Evolutionary conservation across 2,888 invertebrate genomes (phyloP).

Genomic region (Lepidocyrtoides sp.): DNA sequence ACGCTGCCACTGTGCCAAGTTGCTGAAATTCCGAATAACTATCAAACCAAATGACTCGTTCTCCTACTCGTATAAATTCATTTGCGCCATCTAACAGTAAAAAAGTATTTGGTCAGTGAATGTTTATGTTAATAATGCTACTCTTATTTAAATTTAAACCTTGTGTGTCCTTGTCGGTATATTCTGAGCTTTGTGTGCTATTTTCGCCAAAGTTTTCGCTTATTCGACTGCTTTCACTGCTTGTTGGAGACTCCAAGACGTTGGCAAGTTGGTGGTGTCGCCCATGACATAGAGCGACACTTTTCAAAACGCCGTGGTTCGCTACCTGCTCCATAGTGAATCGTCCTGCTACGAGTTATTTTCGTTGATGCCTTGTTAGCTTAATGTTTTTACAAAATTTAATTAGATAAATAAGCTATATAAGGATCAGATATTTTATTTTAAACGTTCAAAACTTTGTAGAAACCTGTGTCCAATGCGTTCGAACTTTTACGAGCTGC

Average conservation of each 20-base stretch:
- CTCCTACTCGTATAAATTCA: conserved; percentile 73
- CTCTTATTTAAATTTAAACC: conserved; percentile 3
- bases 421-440: too few relatives aligned
- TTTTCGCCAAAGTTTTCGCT: not conserved
- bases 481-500: conserved; percentile 2
- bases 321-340: conserved; percentile 66
- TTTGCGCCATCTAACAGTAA: not conserved
- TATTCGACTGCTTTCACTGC: conserved; percentile 26
- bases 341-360: conserved; percentile 64
- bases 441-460: too few relatives aligned
- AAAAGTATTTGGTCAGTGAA: not conserved
- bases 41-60: conserved; percentile 80
- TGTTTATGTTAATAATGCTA: not conserved
- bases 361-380: conserved; percentile 1
- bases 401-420: too few relatives aligned
- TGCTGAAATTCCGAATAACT: conserved; percentile 68
- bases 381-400: not conserved
- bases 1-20: conserved; percentile 75
- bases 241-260: conserved; percentile 20
- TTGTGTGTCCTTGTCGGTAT: not conserved
- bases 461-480: too few relatives aligned
- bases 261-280: conserved; percentile 21
- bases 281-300: conserved; percentile 70
- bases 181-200: not conserved
- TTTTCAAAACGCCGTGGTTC: conserved; percentile 56